phyloP scores from a whole-genome alignment of 2,797 vertebrate species.

The Heteromormyrus szaboi region DNA sequence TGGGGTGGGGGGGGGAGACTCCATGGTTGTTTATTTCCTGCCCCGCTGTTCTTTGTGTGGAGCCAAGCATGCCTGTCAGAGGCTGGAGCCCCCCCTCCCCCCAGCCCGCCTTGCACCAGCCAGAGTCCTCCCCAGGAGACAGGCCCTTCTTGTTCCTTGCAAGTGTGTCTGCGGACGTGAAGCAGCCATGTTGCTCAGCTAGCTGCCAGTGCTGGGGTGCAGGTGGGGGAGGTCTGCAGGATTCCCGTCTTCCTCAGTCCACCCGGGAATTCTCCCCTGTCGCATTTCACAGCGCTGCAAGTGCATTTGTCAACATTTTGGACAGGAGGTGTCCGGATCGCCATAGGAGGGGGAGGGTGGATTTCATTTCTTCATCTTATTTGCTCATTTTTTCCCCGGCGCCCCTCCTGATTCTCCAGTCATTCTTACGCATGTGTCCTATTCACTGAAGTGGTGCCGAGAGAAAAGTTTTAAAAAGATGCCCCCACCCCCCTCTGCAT shows the following conservation, averaged over 20 bases:
- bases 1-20: neutral
- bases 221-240: neutral
- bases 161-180: neutral
- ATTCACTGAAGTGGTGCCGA: neutral
- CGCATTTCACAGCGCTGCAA: neutral
- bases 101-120: neutral
- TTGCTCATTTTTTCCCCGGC: neutral
- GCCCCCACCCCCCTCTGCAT: neutral
- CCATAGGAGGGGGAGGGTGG: neutral
- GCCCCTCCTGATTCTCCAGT: neutral
- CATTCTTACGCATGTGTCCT: neutral
- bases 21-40: constrained; percentile 9
- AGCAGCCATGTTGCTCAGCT: neutral
- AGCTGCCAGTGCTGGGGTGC: neutral
- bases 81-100: neutral
- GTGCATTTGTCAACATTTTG: neutral
- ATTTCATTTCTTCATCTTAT: neutral
- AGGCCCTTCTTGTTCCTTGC: constrained; percentile 15
- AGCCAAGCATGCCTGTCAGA: constrained; percentile 6
- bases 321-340: neutral
- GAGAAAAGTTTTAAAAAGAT: neutral
- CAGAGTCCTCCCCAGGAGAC: neutral
- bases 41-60: constrained; percentile 7
- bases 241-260: neutral
- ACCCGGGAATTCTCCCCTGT: neutral